Evolutionary conservation across 1,140 invertebrate species (phyloP).

Genomic region (Piezodorus guildinii): DNA sequence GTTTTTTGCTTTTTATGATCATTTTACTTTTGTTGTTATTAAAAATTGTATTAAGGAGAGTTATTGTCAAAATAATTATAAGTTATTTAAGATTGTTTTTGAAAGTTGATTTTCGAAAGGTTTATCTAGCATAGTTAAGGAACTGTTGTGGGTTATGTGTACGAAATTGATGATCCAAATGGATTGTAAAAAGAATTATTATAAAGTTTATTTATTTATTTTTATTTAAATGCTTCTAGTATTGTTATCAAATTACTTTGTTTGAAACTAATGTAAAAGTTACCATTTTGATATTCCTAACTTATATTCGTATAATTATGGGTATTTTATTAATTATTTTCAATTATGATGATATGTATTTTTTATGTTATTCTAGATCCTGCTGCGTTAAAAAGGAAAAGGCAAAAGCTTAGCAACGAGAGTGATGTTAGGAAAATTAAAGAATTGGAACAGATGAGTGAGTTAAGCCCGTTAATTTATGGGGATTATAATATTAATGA

Average conservation of each 20-base stretch:
- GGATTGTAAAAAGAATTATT: not conserved
- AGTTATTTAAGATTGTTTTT: not conserved
- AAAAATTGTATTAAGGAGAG: too few species aligned
- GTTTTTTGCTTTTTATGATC: too few species aligned
- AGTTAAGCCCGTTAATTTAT: constrained; percentile 27
- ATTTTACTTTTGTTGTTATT: too few species aligned
- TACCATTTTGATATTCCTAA: constrained; percentile 25
- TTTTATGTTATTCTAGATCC: constrained; percentile 35
- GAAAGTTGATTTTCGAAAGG: constrained; percentile 1
- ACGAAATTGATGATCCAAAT: too few species aligned
- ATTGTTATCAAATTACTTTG: not conserved
- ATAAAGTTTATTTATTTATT: too few species aligned
- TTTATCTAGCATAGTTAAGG: not conserved
- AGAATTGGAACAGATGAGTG: constrained; percentile 37
- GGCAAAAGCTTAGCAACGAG: constrained; percentile 45
- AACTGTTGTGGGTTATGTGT: too few species aligned
- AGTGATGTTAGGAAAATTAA: constrained; percentile 40
- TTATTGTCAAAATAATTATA: not conserved
- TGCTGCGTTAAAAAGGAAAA: constrained; percentile 42
- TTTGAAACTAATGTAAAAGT: constrained; percentile 21
- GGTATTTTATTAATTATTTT: constrained; percentile 33
- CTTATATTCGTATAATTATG: constrained; percentile 31
- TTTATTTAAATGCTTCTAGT: constrained; percentile 1
- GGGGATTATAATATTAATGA: not conserved
- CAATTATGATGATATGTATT: constrained; percentile 23